These are phyloP conservation scores for Adoxophyes honmai DNA, from an alignment of 1,140 invertebrate genomes.

Conservation along the genomic window DNA sequence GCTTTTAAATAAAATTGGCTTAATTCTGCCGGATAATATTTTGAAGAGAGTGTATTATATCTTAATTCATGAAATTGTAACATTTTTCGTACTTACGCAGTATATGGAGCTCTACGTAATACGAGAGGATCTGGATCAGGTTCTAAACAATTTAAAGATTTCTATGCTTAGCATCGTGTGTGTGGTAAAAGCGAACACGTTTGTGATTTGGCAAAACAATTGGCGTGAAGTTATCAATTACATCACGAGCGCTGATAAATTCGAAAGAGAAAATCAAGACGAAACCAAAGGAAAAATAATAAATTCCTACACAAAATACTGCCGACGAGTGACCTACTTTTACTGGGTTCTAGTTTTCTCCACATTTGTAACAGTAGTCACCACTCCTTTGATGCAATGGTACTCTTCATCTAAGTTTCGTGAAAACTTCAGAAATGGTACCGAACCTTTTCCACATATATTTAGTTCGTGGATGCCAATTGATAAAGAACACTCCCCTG, in stretches of 20 bases:
- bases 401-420: constrained; percentile 38
- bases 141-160: constrained; percentile 57
- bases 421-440: constrained; percentile 46
- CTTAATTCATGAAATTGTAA: constrained; percentile 39
- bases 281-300: constrained; percentile 33
- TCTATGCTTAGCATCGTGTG: constrained; percentile 63
- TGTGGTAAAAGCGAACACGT: constrained; percentile 47
- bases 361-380: constrained; percentile 38
- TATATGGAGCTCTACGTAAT: constrained; percentile 58
- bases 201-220: constrained; percentile 46
- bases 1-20: constrained; percentile 45
- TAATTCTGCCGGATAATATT: constrained; percentile 49
- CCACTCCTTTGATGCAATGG: constrained; percentile 43
- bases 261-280: constrained; percentile 43
- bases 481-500: constrained; percentile 51
- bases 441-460: constrained; percentile 56
- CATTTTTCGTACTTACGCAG: constrained; percentile 50
- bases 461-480: constrained; percentile 61
- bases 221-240: constrained; percentile 56
- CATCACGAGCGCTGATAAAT: constrained; percentile 51
- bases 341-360: constrained; percentile 53
- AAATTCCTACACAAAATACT: constrained; percentile 52
- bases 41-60: constrained; percentile 34
- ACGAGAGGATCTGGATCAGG: constrained; percentile 46
- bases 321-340: constrained; percentile 41